A percentile compares a stretch with the other conserved stretches of the same genome.
Conservation (phyloP, 2,888 invertebrate species). For the Andrena marginata region DNA sequence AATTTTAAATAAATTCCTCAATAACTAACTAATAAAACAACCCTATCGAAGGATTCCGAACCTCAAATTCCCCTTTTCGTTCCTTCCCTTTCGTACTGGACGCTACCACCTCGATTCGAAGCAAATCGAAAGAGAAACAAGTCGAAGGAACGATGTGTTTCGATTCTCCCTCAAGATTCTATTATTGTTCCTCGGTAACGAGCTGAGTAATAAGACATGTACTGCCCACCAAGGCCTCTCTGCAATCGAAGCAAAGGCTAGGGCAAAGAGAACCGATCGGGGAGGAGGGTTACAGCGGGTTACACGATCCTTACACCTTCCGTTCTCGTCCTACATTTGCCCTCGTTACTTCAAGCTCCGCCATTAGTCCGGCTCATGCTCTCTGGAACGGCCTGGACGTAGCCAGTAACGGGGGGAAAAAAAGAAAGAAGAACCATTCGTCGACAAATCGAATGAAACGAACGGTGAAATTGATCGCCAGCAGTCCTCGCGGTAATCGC, state of each 20-base stretch:
- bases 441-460: slow-evolving; percentile 47
- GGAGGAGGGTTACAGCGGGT: slow-evolving; percentile 41
- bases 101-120: slow-evolving; percentile 9
- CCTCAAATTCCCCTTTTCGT: slow-evolving; percentile 11
- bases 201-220: slow-evolving; percentile 56
- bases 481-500: slow-evolving; percentile 20
- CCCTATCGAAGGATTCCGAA: neutral
- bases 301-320: slow-evolving; percentile 55
- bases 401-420: neutral
- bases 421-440: slow-evolving; percentile 31
- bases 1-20: neutral
- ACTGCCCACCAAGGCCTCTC: slow-evolving; percentile 15
- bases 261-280: slow-evolving; percentile 6
- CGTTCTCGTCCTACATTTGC: slow-evolving; percentile 44
- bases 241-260: slow-evolving; percentile 14
- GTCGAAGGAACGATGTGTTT: neutral
- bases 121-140: slow-evolving; percentile 12
- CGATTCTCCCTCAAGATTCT: slow-evolving; percentile 36
- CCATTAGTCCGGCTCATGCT: slow-evolving; percentile 1
- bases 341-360: slow-evolving; percentile 45
- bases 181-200: slow-evolving; percentile 57
- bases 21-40: slow-evolving; percentile 4
- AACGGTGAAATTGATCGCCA: slow-evolving; percentile 41
- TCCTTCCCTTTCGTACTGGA: slow-evolving; percentile 2
- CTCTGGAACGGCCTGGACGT: slow-evolving; percentile 17